Evolutionary conservation across 2,888 invertebrate species (phyloP).

Genomic region (Escarpia spicata): DNA sequence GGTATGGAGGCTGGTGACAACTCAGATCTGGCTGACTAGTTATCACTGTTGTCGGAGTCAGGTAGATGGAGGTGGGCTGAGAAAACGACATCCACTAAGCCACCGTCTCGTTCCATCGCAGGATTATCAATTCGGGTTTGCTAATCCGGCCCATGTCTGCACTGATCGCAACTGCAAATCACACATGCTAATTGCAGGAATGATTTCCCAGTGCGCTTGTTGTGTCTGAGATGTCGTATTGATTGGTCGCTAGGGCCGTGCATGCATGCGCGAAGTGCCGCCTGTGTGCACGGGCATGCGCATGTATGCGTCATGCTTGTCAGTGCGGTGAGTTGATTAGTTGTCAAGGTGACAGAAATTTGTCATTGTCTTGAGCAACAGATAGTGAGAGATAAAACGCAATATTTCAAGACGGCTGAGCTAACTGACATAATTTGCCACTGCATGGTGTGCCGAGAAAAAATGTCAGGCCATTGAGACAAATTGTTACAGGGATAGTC

Average conservation of each 20-base stretch:
- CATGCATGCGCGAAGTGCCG: not conserved
- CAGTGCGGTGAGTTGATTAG: not conserved
- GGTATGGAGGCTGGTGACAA: not conserved
- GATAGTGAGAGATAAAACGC: conserved; percentile 8
- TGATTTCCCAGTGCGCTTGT: not conserved
- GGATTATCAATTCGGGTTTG: not conserved
- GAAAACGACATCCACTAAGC: not conserved
- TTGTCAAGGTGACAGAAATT: not conserved
- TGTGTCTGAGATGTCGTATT: not conserved
- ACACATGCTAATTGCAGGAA: not conserved
- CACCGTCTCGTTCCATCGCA: not conserved
- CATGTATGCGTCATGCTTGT: not conserved
- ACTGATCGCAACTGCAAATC: conserved; percentile 3
- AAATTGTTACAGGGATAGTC: not conserved
- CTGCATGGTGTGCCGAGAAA: not conserved
- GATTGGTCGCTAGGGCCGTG: not conserved
- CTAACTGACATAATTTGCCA: not conserved
- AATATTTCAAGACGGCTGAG: not conserved
- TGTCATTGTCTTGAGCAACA: not conserved
- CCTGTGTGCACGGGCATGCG: not conserved
- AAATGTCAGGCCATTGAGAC: not conserved
- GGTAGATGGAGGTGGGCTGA: not conserved
- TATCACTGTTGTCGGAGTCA: not conserved
- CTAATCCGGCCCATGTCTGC: not conserved
- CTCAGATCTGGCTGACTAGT: not conserved